These are phyloP conservation scores for Pseudomyrmex cubaensis DNA, from an alignment of 1,140 invertebrate genomes.

Conservation along the genomic window DNA sequence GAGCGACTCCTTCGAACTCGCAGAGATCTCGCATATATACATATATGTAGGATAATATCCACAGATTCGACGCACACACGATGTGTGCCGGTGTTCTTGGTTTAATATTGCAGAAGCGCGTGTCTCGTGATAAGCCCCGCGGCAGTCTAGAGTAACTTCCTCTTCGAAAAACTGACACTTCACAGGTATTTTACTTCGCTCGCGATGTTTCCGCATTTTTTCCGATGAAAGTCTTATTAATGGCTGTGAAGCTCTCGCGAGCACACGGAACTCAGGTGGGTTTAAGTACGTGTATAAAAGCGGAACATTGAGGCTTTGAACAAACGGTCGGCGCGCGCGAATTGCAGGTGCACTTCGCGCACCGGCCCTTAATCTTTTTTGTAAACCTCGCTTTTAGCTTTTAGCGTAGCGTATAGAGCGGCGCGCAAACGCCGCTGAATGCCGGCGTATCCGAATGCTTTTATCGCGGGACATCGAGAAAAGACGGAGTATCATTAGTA, in stretches of 20 bases:
- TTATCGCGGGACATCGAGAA: conserved; percentile 26
- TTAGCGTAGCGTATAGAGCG: conserved; percentile 1
- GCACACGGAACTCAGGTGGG: not conserved
- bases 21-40: conserved; percentile 24
- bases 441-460: conserved; percentile 19
- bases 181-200: too few species aligned
- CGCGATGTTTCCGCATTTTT: not conserved
- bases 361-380: conserved; percentile 32
- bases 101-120: not conserved
- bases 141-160: too few species aligned
- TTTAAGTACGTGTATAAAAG: not conserved
- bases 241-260: not conserved
- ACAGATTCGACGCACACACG: too few species aligned
- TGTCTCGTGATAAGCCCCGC: not conserved
- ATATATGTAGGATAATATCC: too few species aligned
- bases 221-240: not conserved
- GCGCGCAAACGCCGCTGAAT: not conserved
- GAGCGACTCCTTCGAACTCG: conserved; percentile 63
- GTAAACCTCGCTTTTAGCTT: conserved; percentile 50
- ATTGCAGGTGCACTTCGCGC: conserved; percentile 1
- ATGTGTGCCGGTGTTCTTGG: not conserved
- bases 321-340: not conserved
- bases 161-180: too few species aligned
- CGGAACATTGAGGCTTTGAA: conserved; percentile 11
- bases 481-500: conserved; percentile 43